Percentiles rank a stretch among this genome's conserved stretches.
These are phyloP conservation scores for Asarcornis scutulata DNA, from an alignment of 2,113 vertebrate genomes.

Conservation along the genomic window DNA sequence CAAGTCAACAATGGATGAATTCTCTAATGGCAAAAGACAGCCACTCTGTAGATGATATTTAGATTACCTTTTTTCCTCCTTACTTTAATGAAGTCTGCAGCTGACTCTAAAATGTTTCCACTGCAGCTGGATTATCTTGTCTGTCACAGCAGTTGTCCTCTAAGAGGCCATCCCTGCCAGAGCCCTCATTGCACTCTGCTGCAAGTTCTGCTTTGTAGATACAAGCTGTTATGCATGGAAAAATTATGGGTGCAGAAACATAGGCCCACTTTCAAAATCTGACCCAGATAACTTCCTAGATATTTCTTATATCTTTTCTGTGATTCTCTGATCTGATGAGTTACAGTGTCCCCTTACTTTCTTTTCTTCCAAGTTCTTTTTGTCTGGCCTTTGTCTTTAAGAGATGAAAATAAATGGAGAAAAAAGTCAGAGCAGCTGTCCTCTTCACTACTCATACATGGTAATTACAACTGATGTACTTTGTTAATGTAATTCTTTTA, in stretches of 20 bases:
- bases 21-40: not conserved
- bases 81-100: not conserved
- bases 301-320: not conserved
- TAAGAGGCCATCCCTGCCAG: not conserved
- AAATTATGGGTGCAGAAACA: not conserved
- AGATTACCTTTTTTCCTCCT: not conserved
- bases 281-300: not conserved
- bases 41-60: not conserved
- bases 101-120: not conserved
- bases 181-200: not conserved
- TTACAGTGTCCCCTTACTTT: not conserved
- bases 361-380: not conserved
- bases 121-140: slow-evolving; percentile 5
- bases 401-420: too few relatives aligned
- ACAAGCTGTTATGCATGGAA: not conserved
- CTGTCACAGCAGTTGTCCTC: not conserved
- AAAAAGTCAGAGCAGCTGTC: not conserved
- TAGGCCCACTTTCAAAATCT: not conserved
- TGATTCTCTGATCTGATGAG: not conserved
- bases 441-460: not conserved
- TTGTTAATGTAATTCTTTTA: not conserved
- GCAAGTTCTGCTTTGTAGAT: not conserved
- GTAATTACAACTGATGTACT: not conserved
- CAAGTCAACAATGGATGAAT: not conserved
- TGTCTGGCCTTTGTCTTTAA: not conserved